A percentile compares a stretch with the other conserved stretches of the same genome.
Conservation (phyloP, 1,140 invertebrate species). For the Drosophila parvula region DNA sequence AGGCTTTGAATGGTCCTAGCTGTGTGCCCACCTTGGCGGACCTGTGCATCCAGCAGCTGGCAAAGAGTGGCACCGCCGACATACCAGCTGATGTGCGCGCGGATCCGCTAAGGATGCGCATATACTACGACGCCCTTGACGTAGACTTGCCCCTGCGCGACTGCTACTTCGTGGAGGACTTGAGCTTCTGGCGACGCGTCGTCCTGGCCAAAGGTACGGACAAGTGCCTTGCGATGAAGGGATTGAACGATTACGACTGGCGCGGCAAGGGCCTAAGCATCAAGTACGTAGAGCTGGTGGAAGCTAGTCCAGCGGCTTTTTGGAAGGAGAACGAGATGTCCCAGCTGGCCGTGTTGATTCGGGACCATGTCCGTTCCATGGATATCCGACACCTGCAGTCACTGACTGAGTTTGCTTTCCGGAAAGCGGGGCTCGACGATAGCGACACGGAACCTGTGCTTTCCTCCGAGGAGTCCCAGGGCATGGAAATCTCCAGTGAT, state of each 20-base stretch:
- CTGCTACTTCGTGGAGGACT: constrained; percentile 60
- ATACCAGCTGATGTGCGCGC: constrained; percentile 25
- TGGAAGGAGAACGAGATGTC: constrained; percentile 68
- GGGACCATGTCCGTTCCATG: constrained; percentile 39
- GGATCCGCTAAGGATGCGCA: constrained; percentile 49
- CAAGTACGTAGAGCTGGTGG: constrained; percentile 73
- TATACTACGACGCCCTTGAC: constrained; percentile 64
- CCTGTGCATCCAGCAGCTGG: constrained; percentile 56
- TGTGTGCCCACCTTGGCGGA: constrained; percentile 60
- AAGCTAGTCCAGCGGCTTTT: constrained; percentile 57
- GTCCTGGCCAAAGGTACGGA: constrained; percentile 64
- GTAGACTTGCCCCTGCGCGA: constrained; percentile 63
- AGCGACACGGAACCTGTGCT: constrained; percentile 38
- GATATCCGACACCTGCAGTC: constrained; percentile 69
- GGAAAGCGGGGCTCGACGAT: neutral
- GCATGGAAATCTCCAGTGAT: constrained; percentile 53
- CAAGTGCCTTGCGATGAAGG: constrained; percentile 32
- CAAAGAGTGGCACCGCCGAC: constrained; percentile 26
- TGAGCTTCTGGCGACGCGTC: constrained; percentile 64
- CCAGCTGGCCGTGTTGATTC: constrained; percentile 34
- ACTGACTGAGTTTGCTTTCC: constrained; percentile 36
- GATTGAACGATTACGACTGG: constrained; percentile 64
- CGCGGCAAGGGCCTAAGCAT: constrained; percentile 61
- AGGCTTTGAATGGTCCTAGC: constrained; percentile 55
- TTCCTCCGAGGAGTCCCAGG: constrained; percentile 37